A percentile compares a stretch with the other conserved stretches of the same genome.
Conservation (phyloP, 2,113 vertebrate genomes). For the Pseudolaguvia tuberculata region DNA sequence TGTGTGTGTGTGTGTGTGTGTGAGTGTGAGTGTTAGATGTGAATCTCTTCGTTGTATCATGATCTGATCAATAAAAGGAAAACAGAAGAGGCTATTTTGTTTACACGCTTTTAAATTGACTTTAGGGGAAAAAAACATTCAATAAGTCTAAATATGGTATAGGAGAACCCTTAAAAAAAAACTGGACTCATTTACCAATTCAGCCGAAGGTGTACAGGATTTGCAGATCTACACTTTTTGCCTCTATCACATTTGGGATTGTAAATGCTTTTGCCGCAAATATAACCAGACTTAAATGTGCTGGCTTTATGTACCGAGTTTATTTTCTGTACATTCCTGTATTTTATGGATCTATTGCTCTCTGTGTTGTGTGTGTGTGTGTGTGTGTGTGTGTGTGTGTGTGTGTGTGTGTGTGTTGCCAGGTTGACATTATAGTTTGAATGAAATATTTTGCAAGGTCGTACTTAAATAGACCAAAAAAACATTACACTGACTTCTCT, state of each 20-base stretch:
- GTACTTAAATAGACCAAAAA: slow-evolving; percentile 62
- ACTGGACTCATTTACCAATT: not conserved
- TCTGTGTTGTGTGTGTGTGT: slow-evolving; percentile 69
- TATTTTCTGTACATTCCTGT: slow-evolving; percentile 78
- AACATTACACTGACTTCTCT: slow-evolving; percentile 59
- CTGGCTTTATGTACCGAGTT: slow-evolving; percentile 61
- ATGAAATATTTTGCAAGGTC: slow-evolving; percentile 72
- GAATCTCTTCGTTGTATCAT: slow-evolving; percentile 35
- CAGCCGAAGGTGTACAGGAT: slow-evolving; percentile 8
- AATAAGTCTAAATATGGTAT: not conserved
- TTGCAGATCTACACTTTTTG: slow-evolving; percentile 29
- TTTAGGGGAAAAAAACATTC: not conserved
- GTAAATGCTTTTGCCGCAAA: slow-evolving; percentile 34
- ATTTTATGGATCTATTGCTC: slow-evolving; percentile 60
- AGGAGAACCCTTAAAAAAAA: not conserved
- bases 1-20: too few species aligned
- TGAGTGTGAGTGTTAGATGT: slow-evolving; percentile 4
- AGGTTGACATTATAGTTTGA: slow-evolving; percentile 57
- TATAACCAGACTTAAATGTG: slow-evolving; percentile 51
- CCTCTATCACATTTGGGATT: slow-evolving; percentile 32
- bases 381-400: slow-evolving; percentile 78
- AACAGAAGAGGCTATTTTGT: slow-evolving; percentile 9
- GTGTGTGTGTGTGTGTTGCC: slow-evolving; percentile 65
- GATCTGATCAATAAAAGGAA: not conserved
- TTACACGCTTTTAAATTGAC: slow-evolving; percentile 33